phyloP scores from a whole-genome alignment of 92 coral and sea anemone genomes.

The Porites evermanni region DNA sequence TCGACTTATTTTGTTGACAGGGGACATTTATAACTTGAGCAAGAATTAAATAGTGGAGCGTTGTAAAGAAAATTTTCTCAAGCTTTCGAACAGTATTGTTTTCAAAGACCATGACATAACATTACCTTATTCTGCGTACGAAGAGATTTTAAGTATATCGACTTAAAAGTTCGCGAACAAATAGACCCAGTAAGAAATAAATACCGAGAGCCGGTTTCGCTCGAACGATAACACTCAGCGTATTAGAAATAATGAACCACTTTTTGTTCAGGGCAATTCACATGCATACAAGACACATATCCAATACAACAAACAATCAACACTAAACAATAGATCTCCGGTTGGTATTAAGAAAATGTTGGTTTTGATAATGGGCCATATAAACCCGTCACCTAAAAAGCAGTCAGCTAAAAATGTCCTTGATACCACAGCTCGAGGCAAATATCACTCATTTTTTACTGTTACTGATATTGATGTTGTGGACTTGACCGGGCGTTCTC shows the following conservation, averaged over 20 bases:
- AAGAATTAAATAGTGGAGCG: neutral
- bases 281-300: constrained; percentile 51
- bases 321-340: constrained; percentile 25
- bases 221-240: constrained; percentile 29
- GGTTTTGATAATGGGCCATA: constrained; percentile 41
- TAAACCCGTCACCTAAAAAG: neutral
- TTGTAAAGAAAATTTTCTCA: neutral
- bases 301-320: constrained; percentile 44
- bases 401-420: neutral
- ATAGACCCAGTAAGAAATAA: neutral
- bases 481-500: constrained; percentile 3
- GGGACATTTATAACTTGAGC: neutral
- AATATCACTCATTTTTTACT: neutral
- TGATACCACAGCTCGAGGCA: neutral
- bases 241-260: constrained; percentile 36
- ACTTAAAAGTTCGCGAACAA: neutral
- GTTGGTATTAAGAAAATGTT: constrained; percentile 41
- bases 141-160: neutral
- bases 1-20: neutral
- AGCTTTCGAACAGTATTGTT: neutral
- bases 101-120: neutral
- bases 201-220: neutral
- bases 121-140: neutral
- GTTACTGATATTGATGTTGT: neutral
- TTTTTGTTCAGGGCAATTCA: constrained; percentile 63